Conservation (phyloP, 2,888 invertebrate genomes). For the Lasius platythorax region DNA sequence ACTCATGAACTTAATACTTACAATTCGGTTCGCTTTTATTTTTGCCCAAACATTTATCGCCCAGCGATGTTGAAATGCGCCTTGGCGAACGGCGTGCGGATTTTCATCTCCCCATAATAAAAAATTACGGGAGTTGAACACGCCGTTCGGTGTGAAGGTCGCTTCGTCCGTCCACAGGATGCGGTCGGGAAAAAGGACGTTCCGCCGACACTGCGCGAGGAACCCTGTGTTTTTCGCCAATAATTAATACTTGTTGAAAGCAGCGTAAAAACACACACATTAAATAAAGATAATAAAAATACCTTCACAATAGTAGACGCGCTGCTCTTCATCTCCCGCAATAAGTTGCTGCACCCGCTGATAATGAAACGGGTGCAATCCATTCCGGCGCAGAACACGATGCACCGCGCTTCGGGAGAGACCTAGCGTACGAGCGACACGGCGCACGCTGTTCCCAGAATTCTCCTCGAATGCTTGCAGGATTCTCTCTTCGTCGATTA, state of each 20-base stretch:
- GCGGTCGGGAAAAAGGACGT: background rate
- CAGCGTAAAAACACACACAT: background rate
- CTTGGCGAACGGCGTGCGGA: background rate
- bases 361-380: background rate
- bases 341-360: background rate
- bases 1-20: background rate
- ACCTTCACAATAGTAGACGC: background rate
- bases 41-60: constrained; percentile 4
- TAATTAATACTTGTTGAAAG: background rate
- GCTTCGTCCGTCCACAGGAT: background rate
- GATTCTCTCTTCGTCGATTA: no score
- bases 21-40: background rate
- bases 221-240: background rate
- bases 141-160: background rate
- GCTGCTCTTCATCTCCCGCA: background rate
- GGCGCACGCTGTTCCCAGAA: background rate
- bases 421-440: background rate
- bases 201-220: background rate
- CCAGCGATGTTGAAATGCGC: background rate
- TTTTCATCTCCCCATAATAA: background rate
- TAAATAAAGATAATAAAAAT: background rate
- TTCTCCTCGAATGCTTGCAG: background rate
- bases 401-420: background rate
- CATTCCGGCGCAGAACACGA: background rate
- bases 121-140: background rate